Evolutionary conservation across 2,113 vertebrate species (phyloP).

Genomic region (Ovis aries): ARS-UI_Ramb_v3.0 NC_056054.1:215834001-215834500

Average conservation of each 20-base stretch:
- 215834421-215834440: not conserved
- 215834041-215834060: not conserved
- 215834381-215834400: not conserved
- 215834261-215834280: not conserved
- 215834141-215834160: slow-evolving; percentile 56
- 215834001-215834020: slow-evolving; percentile 18
- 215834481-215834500: not conserved
- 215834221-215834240: not conserved
- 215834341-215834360: not conserved
- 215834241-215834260: not conserved
- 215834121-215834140: slow-evolving; percentile 53
- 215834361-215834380: not conserved
- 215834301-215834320: not conserved
- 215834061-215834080: slow-evolving; percentile 36
- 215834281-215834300: not conserved
- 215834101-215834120: slow-evolving; percentile 52
- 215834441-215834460: not conserved
- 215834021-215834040: slow-evolving; percentile 18
- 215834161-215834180: not conserved
- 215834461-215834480: not conserved
- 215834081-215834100: not conserved
- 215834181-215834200: slow-evolving; percentile 22
- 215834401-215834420: not conserved
- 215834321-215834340: not conserved
- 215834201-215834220: slow-evolving; percentile 18